Percentiles rank a stretch among this genome's conserved stretches.
Conservation (phyloP, 2,888 invertebrate genomes). For the Balanococcus diminutus region DNA sequence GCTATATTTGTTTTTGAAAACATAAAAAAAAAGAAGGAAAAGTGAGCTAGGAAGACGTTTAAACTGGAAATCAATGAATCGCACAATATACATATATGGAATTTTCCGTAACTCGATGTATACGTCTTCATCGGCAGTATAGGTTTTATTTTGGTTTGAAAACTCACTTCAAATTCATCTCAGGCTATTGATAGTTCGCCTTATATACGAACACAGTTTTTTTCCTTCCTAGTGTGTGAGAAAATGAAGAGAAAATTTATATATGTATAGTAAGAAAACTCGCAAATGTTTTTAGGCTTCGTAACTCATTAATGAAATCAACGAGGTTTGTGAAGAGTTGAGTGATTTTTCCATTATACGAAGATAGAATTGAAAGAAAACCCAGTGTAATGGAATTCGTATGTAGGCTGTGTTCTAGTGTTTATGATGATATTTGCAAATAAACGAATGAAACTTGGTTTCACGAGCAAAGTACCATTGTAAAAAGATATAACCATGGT, state of each 20-base stretch:
- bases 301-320: slow-evolving; percentile 17
- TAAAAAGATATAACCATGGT: too few species aligned
- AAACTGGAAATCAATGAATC: neutral
- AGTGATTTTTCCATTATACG: neutral
- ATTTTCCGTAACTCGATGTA: neutral
- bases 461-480: neutral
- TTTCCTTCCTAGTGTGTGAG: neutral
- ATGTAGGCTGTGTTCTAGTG: neutral
- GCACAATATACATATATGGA: neutral
- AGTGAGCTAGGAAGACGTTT: neutral
- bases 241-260: neutral
- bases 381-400: neutral
- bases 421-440: neutral
- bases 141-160: neutral
- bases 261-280: neutral
- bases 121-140: neutral
- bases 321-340: neutral
- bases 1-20: neutral
- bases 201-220: neutral
- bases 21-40: neutral
- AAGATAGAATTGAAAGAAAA: neutral
- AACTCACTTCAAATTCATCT: slow-evolving; percentile 7
- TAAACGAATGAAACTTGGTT: neutral
- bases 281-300: neutral
- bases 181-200: neutral